A percentile compares a stretch with the other conserved stretches of the same genome.
phyloP scores from a whole-genome alignment of 2,113 vertebrate genomes.

The Caranx melampygus region DNA sequence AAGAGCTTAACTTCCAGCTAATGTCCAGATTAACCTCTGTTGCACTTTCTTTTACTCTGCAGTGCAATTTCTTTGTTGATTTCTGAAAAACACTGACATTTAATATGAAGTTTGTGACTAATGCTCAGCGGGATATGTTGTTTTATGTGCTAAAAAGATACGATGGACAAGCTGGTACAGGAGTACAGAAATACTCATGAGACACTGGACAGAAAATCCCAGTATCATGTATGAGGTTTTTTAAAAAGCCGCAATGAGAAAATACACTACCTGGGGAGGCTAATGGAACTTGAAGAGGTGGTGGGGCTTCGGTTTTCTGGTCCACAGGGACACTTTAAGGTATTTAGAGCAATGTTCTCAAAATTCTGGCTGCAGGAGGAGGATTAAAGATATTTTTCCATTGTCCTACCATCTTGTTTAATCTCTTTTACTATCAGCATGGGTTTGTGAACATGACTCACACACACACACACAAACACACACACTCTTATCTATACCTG shows the following conservation, averaged over 20 bases:
- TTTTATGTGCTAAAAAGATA: background rate
- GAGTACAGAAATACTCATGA: slow-evolving; percentile 6
- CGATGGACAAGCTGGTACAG: background rate
- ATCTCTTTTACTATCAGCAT: slow-evolving; percentile 9
- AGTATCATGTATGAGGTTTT: slow-evolving; percentile 36
- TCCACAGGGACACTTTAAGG: slow-evolving; percentile 26
- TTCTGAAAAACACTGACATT: background rate
- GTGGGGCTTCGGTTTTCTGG: background rate
- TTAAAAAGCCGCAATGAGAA: background rate
- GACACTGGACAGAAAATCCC: slow-evolving; percentile 42
- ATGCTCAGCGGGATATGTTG: background rate
- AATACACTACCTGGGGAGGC: slow-evolving; percentile 17
- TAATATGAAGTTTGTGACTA: background rate
- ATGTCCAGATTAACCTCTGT: background rate
- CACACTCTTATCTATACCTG: background rate
- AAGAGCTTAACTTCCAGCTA: background rate
- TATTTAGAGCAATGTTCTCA: slow-evolving; percentile 36
- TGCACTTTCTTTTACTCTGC: background rate
- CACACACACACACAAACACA: background rate
- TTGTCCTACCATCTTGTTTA: slow-evolving; percentile 4
- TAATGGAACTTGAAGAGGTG: slow-evolving; percentile 26
- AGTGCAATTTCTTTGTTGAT: background rate
- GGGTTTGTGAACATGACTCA: slow-evolving; percentile 20
- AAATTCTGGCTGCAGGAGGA: slow-evolving; percentile 14
- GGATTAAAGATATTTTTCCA: slow-evolving; percentile 25